A percentile compares a stretch with the other conserved stretches of the same genome.
phyloP scores from a whole-genome alignment of 2,888 invertebrate species.

The Acutogordius australiensis region DNA sequence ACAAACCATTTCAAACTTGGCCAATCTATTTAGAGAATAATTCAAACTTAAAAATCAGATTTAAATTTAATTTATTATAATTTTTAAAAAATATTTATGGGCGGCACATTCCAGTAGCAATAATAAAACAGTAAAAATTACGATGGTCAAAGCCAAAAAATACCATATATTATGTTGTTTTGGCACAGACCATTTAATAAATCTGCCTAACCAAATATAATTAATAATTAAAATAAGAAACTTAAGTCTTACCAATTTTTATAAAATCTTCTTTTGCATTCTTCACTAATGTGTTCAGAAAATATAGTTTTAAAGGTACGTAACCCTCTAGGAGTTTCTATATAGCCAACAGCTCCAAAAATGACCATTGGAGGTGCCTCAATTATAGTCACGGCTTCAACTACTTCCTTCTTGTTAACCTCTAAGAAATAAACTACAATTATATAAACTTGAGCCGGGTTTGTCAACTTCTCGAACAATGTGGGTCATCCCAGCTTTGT shows the following conservation, averaged over 20 bases:
- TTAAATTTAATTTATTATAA: too few relatives aligned
- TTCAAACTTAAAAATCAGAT: not conserved
- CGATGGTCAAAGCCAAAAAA: too few relatives aligned
- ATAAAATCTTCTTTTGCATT: conserved; percentile 90
- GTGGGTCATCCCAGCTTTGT: conserved; percentile 99
- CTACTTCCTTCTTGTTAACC: conserved; percentile 97
- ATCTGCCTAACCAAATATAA: too few relatives aligned
- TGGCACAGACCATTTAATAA: too few relatives aligned
- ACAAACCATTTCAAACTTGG: too few relatives aligned
- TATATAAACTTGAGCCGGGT: conserved; percentile 91
- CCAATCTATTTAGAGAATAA: too few relatives aligned
- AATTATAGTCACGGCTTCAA: conserved; percentile 86
- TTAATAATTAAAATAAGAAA: conserved; percentile 19
- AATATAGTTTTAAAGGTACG: conserved; percentile 76
- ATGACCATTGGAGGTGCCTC: conserved; percentile 94
- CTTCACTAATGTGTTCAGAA: conserved; percentile 95
- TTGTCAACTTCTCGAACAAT: conserved; percentile 90
- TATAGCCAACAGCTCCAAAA: conserved; percentile 89
- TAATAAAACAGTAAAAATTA: too few relatives aligned
- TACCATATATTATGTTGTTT: too few relatives aligned
- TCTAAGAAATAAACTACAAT: too few relatives aligned
- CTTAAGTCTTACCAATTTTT: conserved; percentile 94
- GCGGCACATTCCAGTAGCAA: too few relatives aligned
- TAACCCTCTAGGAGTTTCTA: conserved; percentile 86
- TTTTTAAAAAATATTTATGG: too few relatives aligned